A percentile compares a stretch with the other conserved stretches of the same genome.
phyloP scores from a whole-genome alignment of 2,888 invertebrate species.

The Fragum sueziense region DNA sequence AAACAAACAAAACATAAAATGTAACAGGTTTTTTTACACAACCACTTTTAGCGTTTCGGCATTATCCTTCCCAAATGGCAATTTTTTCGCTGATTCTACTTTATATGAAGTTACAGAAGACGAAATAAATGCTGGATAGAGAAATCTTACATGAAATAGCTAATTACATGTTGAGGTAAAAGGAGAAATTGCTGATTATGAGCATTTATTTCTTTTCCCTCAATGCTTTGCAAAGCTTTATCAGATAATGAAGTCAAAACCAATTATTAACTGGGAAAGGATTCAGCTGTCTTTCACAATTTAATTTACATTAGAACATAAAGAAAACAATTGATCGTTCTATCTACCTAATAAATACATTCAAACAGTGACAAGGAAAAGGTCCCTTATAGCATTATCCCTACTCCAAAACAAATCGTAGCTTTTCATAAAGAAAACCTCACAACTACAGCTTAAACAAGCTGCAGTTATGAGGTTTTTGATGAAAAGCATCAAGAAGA shows the following conservation, averaged over 20 bases:
- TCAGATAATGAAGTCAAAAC: background rate
- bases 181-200: background rate
- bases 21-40: background rate
- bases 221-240: background rate
- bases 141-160: background rate
- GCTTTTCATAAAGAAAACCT: background rate
- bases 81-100: background rate
- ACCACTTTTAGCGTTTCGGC: background rate
- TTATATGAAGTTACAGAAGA: background rate
- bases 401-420: background rate
- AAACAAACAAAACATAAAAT: background rate
- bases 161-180: background rate
- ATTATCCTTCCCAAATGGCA: background rate
- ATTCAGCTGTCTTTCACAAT: background rate
- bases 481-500: no score
- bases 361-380: background rate
- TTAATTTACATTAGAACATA: background rate
- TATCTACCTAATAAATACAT: no score
- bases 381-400: background rate
- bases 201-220: slow-evolving; percentile 1
- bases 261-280: background rate
- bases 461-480: no score
- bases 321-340: no score
- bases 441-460: background rate
- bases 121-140: background rate